A percentile compares a stretch with the other conserved stretches of the same genome.
phyloP scores from a whole-genome alignment of 2,113 vertebrate species.

The Seriola quinqueradiata region DNA sequence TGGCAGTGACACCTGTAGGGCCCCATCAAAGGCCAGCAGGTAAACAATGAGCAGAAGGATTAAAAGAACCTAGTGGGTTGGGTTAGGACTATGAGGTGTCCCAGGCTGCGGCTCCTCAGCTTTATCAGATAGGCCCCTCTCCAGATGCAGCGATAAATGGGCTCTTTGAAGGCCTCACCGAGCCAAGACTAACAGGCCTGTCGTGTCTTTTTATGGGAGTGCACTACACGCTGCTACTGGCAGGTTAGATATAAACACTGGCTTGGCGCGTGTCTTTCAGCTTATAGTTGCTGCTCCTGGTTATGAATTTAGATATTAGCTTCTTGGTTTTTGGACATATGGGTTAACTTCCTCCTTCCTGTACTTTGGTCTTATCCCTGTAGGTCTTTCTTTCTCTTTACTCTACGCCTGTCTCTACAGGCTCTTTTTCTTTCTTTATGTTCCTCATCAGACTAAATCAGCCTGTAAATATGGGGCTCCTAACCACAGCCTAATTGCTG shows the following conservation, averaged over 20 bases:
- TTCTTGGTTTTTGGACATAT: constrained; percentile 3
- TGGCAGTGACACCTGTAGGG: constrained; percentile 69
- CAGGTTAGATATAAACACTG: constrained; percentile 68
- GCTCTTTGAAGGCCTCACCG: constrained; percentile 83
- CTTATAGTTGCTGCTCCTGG: constrained; percentile 24
- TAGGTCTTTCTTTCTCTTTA: background rate
- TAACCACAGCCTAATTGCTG: constrained; percentile 39
- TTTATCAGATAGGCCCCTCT: constrained; percentile 80
- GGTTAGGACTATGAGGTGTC: constrained; percentile 72
- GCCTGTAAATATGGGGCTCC: constrained; percentile 32
- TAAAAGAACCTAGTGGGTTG: constrained; percentile 76
- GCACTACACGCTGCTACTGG: constrained; percentile 53
- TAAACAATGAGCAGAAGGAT: constrained; percentile 78
- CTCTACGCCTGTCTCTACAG: background rate
- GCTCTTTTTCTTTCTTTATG: background rate
- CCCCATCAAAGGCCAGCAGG: constrained; percentile 76
- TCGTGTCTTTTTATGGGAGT: constrained; percentile 75
- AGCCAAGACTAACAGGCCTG: constrained; percentile 69
- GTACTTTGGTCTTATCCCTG: background rate
- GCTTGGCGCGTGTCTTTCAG: constrained; percentile 34
- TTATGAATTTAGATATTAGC: constrained; percentile 41
- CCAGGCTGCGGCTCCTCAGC: constrained; percentile 58
- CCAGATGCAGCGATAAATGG: constrained; percentile 79
- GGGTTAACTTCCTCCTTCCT: background rate
- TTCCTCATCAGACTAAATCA: constrained; percentile 32